Evolutionary conservation across 2,888 invertebrate genomes (phyloP).

Genomic region (Conomelus anceps): DNA sequence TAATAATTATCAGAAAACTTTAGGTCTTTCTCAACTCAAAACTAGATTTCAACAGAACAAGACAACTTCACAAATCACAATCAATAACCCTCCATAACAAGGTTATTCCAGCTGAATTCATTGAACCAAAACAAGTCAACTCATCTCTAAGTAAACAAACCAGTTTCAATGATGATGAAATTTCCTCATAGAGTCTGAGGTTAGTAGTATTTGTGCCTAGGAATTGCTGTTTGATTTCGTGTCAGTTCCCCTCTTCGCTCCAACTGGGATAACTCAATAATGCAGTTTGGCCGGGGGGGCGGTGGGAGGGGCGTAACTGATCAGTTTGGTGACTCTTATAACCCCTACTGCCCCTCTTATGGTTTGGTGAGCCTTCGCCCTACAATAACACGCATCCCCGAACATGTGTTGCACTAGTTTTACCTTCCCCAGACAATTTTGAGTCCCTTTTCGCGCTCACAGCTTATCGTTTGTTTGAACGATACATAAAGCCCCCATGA

Average conservation of each 20-base stretch:
- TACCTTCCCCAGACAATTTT: background rate
- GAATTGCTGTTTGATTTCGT: background rate
- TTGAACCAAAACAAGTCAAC: too few species aligned
- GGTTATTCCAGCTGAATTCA: too few species aligned
- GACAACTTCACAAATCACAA: too few species aligned
- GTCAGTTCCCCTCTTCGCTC: background rate
- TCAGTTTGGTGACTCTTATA: background rate
- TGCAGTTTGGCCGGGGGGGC: background rate
- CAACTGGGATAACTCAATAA: background rate
- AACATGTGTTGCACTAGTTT: background rate
- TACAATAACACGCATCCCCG: background rate
- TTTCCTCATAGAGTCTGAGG: background rate
- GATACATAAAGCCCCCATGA: too few species aligned
- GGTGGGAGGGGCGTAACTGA: background rate
- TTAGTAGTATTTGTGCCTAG: background rate
- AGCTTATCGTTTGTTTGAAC: too few species aligned
- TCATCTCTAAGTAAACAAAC: too few species aligned
- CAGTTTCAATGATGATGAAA: too few species aligned
- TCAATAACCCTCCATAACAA: too few species aligned
- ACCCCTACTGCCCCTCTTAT: too few species aligned
- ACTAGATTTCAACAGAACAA: too few species aligned
- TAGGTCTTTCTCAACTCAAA: too few species aligned
- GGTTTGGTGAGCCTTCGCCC: background rate
- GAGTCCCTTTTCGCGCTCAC: background rate
- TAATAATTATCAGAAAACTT: too few species aligned